phyloP scores from a whole-genome alignment of 1,140 invertebrate genomes.

The Tetramorium simillimum region DNA sequence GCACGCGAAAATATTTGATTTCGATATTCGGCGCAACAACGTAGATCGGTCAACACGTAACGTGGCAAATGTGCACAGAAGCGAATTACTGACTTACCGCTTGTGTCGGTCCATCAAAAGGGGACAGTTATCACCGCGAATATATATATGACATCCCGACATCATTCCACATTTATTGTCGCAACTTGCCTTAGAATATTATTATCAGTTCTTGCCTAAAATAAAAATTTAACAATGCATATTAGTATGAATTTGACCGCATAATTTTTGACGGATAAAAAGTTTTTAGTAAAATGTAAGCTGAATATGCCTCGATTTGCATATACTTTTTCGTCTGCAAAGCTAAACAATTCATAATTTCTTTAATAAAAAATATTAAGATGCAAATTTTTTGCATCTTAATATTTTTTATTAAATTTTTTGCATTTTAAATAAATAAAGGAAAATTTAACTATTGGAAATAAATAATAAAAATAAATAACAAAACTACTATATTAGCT shows the following conservation, averaged over 20 bases:
- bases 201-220: background rate
- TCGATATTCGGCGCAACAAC: background rate
- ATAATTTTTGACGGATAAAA: background rate
- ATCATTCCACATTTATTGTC: background rate
- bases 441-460: background rate
- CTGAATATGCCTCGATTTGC: background rate
- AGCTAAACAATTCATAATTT: background rate
- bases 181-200: background rate
- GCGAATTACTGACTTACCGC: constrained; percentile 5
- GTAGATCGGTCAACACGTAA: background rate
- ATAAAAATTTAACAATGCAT: background rate
- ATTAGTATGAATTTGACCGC: background rate
- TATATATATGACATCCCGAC: background rate
- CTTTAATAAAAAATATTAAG: background rate
- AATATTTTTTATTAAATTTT: too few species aligned
- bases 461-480: background rate
- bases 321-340: background rate
- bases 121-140: background rate
- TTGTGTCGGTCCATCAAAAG: background rate
- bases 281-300: background rate
- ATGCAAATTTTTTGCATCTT: background rate
- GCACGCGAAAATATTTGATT: constrained; percentile 22
- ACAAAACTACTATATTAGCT: background rate
- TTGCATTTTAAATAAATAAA: background rate
- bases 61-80: background rate